A percentile compares a stretch with the other conserved stretches of the same genome.
Conservation (phyloP, 1,140 invertebrate species). For the Macrosteles quadrilineatus region DNA sequence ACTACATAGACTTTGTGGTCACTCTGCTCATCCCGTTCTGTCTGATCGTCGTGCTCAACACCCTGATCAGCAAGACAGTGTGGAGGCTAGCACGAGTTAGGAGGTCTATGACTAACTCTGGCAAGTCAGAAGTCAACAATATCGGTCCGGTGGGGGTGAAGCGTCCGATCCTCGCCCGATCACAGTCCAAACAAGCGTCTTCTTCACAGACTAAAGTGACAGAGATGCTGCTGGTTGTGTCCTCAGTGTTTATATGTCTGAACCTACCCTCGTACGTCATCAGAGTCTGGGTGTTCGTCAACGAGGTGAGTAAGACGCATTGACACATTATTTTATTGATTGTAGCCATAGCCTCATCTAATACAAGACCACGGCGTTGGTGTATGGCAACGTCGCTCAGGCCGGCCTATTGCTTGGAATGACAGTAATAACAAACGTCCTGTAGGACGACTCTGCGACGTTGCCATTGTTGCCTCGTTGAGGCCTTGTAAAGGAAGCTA, state of each 20-base stretch:
- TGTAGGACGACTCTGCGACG: too few relatives aligned
- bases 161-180: background rate
- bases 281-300: slow-evolving; percentile 58
- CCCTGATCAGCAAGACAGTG: slow-evolving; percentile 64
- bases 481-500: too few relatives aligned
- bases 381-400: too few relatives aligned
- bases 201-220: slow-evolving; percentile 70
- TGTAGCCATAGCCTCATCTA: too few relatives aligned
- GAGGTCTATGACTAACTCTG: slow-evolving; percentile 52
- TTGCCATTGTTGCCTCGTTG: too few relatives aligned
- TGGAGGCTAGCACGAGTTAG: slow-evolving; percentile 59
- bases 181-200: slow-evolving; percentile 27
- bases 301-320: slow-evolving; percentile 53
- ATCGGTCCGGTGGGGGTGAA: background rate
- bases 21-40: slow-evolving; percentile 71
- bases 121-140: background rate
- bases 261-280: slow-evolving; percentile 75
- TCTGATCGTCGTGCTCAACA: slow-evolving; percentile 69
- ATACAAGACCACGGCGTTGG: too few relatives aligned
- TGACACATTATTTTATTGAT: background rate
- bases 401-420: too few relatives aligned
- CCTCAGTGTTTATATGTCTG: slow-evolving; percentile 73
- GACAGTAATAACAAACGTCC: too few relatives aligned
- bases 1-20: slow-evolving; percentile 67
- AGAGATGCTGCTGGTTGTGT: slow-evolving; percentile 79